Evolutionary conservation across 2,113 vertebrate genomes (phyloP).

Genomic region (Psettodes erumei): DNA sequence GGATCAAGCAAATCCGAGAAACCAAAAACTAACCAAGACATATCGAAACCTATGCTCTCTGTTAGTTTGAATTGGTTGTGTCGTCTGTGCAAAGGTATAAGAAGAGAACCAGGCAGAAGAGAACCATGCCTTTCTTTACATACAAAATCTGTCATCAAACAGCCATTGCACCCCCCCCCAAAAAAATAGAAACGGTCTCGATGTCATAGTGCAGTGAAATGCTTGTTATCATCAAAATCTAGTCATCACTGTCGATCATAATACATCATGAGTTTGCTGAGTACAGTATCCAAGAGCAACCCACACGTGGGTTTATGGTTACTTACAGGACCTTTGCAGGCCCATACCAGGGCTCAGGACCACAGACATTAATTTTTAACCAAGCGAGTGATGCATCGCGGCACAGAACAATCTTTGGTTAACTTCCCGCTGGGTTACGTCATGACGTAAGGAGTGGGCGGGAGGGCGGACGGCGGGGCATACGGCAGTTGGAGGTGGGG

Average conservation of each 20-base stretch:
- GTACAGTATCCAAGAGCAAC: too few species aligned
- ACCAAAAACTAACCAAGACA: too few species aligned
- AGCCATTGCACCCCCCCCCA: background rate
- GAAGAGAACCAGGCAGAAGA: background rate
- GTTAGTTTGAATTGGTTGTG: too few species aligned
- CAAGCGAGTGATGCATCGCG: slow-evolving; percentile 16
- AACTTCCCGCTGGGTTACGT: slow-evolving; percentile 16
- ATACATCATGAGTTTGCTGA: too few species aligned
- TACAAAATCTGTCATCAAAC: background rate
- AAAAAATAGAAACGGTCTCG: background rate
- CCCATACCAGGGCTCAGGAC: background rate
- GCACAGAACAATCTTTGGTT: slow-evolving; percentile 2
- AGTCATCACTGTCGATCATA: too few species aligned
- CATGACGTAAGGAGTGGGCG: slow-evolving; percentile 37
- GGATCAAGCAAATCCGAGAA: too few species aligned
- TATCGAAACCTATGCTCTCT: too few species aligned
- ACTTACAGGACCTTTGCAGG: background rate
- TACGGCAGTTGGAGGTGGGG: slow-evolving; percentile 25
- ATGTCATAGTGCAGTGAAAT: background rate
- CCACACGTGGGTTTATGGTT: background rate
- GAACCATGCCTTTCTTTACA: background rate
- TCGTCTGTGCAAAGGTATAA: background rate
- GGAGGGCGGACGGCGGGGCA: slow-evolving; percentile 14
- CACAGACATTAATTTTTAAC: background rate
- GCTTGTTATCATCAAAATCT: too few species aligned